Percentiles rank a stretch among this genome's conserved stretches.
These are phyloP conservation scores for Brassicogethes aeneus DNA, from an alignment of 2,888 invertebrate genomes.

Conservation along the genomic window DNA sequence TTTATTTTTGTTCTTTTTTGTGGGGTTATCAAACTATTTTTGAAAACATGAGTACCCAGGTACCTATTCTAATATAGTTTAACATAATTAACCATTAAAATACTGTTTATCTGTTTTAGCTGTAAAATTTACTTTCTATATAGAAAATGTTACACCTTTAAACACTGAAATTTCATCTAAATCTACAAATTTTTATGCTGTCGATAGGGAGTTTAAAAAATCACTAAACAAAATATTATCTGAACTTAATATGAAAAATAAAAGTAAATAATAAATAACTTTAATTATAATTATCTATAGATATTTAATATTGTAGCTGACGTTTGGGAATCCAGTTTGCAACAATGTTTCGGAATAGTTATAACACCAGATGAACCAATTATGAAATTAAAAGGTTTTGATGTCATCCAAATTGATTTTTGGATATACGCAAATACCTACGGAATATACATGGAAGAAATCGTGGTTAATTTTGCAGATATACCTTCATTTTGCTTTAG, in stretches of 20 bases:
- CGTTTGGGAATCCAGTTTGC: slow-evolving; percentile 28
- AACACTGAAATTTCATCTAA: slow-evolving; percentile 20
- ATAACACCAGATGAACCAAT: slow-evolving; percentile 27
- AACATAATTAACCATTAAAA: too few species aligned
- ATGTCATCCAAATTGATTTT: slow-evolving; percentile 29
- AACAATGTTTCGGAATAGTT: slow-evolving; percentile 30
- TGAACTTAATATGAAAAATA: slow-evolving; percentile 5
- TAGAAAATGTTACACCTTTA: slow-evolving; percentile 38
- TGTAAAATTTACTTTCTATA: slow-evolving; percentile 30
- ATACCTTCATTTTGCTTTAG: slow-evolving; percentile 34
- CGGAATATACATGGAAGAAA: slow-evolving; percentile 41
- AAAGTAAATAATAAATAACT: slow-evolving; percentile 5
- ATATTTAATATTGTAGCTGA: slow-evolving; percentile 17
- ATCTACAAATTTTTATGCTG: slow-evolving; percentile 29
- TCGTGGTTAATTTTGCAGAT: slow-evolving; percentile 35
- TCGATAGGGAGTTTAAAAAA: slow-evolving; percentile 10
- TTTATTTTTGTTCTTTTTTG: too few species aligned
- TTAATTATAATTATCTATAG: neutral
- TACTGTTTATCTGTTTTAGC: slow-evolving; percentile 25
- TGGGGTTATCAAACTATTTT: too few species aligned
- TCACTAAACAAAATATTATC: slow-evolving; percentile 6
- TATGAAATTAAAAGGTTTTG: slow-evolving; percentile 24
- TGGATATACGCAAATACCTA: slow-evolving; percentile 41
- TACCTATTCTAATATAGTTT: too few species aligned
- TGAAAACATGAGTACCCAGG: too few species aligned